Base-by-base conservation (phyloP, 1,140 invertebrate species). In the Laodelphax striatellus region DNA sequence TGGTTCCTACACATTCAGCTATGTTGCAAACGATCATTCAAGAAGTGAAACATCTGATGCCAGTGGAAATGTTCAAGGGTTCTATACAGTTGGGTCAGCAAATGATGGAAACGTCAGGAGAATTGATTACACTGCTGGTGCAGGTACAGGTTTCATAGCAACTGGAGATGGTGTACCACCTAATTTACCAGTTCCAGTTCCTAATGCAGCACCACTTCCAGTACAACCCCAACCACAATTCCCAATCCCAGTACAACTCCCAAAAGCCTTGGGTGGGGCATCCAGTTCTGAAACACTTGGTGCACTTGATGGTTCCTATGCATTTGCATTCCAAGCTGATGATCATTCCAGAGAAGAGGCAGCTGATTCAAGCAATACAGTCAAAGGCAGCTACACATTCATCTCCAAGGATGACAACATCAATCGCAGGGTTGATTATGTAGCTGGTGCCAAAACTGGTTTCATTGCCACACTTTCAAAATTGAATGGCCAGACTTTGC, bases 1-100 rank as follows among this genome's bases (percentile, higher is more conserved):
- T 55, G 64, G 55, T 5, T 66, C 68, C 5, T 70, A 69, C 55
- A 58, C 61, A n/a, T 70, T 68, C 46, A 62, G 61, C 2, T 70
- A 66, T 54, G 55, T 61, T 46, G 60, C 68, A 16, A 64, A 64
- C 17, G 64, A 66, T 17, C 62, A 66, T 55, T 58, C 63, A 13
- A 55, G 67, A 14, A 34, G 62, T 17, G 69, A 69, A 63, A 16
- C 28, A 9, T 56, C 64, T 11, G 69, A 70, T 55, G 64, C 64
- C 0, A 57, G 54, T 52, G 68, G 68, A 6, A 70, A 69, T 44
- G 66, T 70, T 11, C 50, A 61, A 3, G 69, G 69, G 0, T 53
- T 42, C n/a, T 70, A 64, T 57, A 58, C 63, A 3, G 68, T 63
- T 43, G 41, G 66, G 0, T n/a, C 53, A 11, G 64, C 31, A 24